Conservation (phyloP, 2,888 invertebrate genomes). For the Saturnia japonica region DNA sequence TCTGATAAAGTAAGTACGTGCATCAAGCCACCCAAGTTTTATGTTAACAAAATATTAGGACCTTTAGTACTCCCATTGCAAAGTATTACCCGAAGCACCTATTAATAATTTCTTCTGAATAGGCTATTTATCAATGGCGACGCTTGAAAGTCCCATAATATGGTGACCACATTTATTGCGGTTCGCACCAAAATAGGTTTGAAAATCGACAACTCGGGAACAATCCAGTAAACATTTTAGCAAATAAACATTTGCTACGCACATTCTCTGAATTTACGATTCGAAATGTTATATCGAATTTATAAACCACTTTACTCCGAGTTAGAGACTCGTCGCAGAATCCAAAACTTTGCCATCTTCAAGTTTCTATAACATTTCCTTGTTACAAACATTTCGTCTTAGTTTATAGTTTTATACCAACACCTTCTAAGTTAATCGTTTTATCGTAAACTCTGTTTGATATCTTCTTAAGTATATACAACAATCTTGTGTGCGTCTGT, state of each 20-base stretch:
- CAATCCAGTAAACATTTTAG: too few species aligned
- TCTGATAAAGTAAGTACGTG: too few species aligned
- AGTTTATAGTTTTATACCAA: not conserved
- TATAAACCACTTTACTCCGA: not conserved
- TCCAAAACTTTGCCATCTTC: not conserved
- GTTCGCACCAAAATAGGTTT: not conserved
- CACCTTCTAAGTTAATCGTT: too few species aligned
- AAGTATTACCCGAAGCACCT: not conserved
- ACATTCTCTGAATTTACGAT: not conserved
- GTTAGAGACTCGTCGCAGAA: not conserved
- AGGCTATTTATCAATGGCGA: not conserved
- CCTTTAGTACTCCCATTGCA: too few species aligned
- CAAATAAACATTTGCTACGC: not conserved
- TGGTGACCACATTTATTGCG: not conserved
- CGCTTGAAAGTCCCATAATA: not conserved
- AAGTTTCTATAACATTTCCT: not conserved
- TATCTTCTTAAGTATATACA: too few species aligned
- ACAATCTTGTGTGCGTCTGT: too few species aligned
- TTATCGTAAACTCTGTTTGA: conserved; percentile 4
- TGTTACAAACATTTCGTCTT: not conserved
- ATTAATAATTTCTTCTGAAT: not conserved
- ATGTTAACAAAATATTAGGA: too few species aligned
- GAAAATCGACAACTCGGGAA: too few species aligned
- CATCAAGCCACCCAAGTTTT: too few species aligned
- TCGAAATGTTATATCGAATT: not conserved